Evolutionary conservation across 1,140 invertebrate genomes (phyloP).

Genomic region (Steinernema feltiae): DNA sequence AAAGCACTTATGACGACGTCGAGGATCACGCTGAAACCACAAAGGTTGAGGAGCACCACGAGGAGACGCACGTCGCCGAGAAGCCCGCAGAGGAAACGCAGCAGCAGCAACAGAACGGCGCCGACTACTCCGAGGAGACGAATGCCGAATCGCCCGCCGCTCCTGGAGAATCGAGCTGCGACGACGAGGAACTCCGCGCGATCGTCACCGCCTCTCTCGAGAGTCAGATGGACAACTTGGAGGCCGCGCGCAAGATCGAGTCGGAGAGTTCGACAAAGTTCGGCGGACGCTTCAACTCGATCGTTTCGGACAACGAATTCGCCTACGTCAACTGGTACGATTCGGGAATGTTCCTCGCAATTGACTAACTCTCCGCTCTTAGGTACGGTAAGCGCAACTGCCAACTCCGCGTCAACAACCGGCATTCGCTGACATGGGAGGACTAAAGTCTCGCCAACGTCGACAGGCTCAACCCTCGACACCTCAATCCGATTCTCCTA

Average conservation of each 20-base stretch:
- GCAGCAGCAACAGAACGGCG: too few relatives aligned
- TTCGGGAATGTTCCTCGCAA: too few relatives aligned
- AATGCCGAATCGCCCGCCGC: background rate
- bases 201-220: conserved; percentile 33
- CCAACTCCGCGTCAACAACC: conserved; percentile 36
- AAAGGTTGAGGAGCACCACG: conserved; percentile 18
- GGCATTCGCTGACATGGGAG: conserved; percentile 41
- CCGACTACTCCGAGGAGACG: conserved; percentile 25
- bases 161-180: conserved; percentile 31
- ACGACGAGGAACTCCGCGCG: conserved; percentile 33
- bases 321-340: conserved; percentile 43
- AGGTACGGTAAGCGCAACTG: conserved; percentile 45
- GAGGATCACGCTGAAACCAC: background rate
- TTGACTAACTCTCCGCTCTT: too few relatives aligned
- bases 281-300: conserved; percentile 42
- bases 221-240: conserved; percentile 38
- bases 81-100: background rate
- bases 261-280: conserved; percentile 40
- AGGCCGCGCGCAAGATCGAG: conserved; percentile 40
- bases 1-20: background rate
- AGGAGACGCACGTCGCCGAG: conserved; percentile 21
- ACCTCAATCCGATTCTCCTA: background rate
- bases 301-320: conserved; percentile 41
- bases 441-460: conserved; percentile 30
- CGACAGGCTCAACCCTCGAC: background rate